phyloP scores from a whole-genome alignment of 2,797 vertebrate species.

The Scleropages formosus region DNA sequence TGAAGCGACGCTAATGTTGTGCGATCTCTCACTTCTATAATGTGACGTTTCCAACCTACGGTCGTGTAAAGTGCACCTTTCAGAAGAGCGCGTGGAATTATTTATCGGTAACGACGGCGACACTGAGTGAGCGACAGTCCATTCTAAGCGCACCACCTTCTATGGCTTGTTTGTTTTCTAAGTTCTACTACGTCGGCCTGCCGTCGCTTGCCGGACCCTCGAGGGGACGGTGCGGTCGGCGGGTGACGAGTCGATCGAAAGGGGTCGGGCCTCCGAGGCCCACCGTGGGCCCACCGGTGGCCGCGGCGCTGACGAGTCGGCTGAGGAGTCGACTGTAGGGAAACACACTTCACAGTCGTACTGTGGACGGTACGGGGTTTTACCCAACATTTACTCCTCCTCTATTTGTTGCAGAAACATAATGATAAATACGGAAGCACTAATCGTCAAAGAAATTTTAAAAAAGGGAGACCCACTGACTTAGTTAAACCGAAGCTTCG shows the following conservation, averaged over 20 bases:
- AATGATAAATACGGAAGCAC: not conserved
- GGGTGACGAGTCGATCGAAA: too few relatives aligned
- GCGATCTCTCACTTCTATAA: too few relatives aligned
- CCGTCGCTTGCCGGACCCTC: too few relatives aligned
- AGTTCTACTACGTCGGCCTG: not conserved
- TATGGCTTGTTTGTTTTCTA: conserved; percentile 11
- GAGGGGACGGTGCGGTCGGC: too few relatives aligned
- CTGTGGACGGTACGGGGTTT: too few relatives aligned
- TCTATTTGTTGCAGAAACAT: not conserved
- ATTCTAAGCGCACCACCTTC: not conserved
- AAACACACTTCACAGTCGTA: too few relatives aligned
- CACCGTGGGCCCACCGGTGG: too few relatives aligned
- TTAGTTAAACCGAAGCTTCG: not conserved
- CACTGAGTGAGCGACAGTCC: not conserved
- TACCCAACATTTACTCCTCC: too few relatives aligned
- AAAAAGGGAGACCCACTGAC: conserved; percentile 15
- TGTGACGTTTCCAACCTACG: not conserved
- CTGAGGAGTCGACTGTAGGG: too few relatives aligned
- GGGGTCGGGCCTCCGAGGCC: too few relatives aligned
- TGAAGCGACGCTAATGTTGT: too few relatives aligned
- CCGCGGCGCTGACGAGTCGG: too few relatives aligned
- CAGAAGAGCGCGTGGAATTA: not conserved
- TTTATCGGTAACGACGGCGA: not conserved
- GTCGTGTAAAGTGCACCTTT: conserved; percentile 23
- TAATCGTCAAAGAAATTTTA: conserved; percentile 38